Conservation (phyloP, 2,797 vertebrate species). For the Craterocephalus amniculus region DNA sequence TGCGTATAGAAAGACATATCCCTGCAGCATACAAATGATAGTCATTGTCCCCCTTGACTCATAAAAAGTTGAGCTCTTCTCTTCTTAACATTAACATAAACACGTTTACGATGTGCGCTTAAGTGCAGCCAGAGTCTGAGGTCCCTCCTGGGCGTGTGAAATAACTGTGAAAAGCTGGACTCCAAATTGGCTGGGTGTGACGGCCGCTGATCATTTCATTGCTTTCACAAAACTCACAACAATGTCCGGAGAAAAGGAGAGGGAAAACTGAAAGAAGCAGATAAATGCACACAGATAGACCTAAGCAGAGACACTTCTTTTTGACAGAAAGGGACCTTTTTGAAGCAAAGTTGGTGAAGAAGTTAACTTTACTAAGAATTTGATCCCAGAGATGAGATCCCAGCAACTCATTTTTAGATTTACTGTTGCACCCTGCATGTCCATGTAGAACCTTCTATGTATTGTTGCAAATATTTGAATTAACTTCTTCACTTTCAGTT, state of each 20-base stretch:
- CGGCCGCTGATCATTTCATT: conserved; percentile 53
- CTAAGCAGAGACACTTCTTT: conserved; percentile 6
- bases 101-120: conserved; percentile 36
- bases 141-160: conserved; percentile 67
- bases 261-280: conserved; percentile 33
- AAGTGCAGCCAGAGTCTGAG: conserved; percentile 45
- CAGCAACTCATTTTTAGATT: too few relatives aligned
- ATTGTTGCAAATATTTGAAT: too few relatives aligned
- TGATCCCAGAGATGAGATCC: too few relatives aligned
- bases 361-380: too few relatives aligned
- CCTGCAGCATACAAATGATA: conserved; percentile 23
- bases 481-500: too few relatives aligned
- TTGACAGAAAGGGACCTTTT: neutral
- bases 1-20: conserved; percentile 29
- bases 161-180: conserved; percentile 59
- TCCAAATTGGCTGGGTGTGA: conserved; percentile 61
- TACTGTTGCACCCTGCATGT: too few relatives aligned
- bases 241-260: conserved; percentile 50
- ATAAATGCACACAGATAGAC: conserved; percentile 15
- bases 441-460: too few relatives aligned
- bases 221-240: conserved; percentile 56
- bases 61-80: conserved; percentile 42
- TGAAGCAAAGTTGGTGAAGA: neutral
- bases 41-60: conserved; percentile 31
- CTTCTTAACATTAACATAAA: conserved; percentile 46